Percentiles rank a stretch among this genome's conserved stretches.
Evolutionary conservation across 1,140 invertebrate genomes (phyloP).

Genomic region (Globodera ellingtonae): DNA sequence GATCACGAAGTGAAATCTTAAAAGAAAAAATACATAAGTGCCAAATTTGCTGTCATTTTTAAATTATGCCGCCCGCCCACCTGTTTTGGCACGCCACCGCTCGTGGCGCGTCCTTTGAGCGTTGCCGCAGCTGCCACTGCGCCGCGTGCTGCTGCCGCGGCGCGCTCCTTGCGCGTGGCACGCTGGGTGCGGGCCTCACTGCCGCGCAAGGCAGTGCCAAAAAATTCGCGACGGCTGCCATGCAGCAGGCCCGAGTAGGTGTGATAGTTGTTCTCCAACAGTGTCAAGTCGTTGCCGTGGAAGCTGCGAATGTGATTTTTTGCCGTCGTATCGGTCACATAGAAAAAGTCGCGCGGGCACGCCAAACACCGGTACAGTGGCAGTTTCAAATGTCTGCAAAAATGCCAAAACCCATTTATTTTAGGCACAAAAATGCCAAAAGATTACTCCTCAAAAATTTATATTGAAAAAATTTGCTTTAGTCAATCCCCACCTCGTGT

Average conservation of each 20-base stretch:
- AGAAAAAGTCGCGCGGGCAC: slow-evolving; percentile 31
- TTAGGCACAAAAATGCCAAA: no score
- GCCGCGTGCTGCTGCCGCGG: neutral
- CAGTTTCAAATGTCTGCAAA: slow-evolving; percentile 35
- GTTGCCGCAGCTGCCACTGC: neutral
- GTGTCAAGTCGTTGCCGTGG: slow-evolving; percentile 23
- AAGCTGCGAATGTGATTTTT: slow-evolving; percentile 26
- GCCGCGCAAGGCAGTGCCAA: slow-evolving; percentile 4
- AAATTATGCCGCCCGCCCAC: no score
- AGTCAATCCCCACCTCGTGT: neutral
- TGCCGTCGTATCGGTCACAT: slow-evolving; percentile 23
- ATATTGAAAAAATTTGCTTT: no score
- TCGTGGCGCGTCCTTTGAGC: neutral
- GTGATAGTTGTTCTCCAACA: slow-evolving; percentile 30
- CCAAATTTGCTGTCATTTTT: no score
- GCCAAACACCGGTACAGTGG: slow-evolving; percentile 34
- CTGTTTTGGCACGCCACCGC: neutral
- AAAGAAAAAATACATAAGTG: no score
- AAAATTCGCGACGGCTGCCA: slow-evolving; percentile 22
- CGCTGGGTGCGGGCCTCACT: neutral
- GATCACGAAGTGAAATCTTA: neutral
- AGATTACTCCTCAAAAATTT: no score
- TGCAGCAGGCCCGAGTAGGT: slow-evolving; percentile 15
- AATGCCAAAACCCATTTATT: no score
- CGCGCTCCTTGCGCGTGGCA: neutral